These are phyloP conservation scores for Incurvaria masculella DNA, from an alignment of 2,888 invertebrate genomes.

Conservation along the genomic window DNA sequence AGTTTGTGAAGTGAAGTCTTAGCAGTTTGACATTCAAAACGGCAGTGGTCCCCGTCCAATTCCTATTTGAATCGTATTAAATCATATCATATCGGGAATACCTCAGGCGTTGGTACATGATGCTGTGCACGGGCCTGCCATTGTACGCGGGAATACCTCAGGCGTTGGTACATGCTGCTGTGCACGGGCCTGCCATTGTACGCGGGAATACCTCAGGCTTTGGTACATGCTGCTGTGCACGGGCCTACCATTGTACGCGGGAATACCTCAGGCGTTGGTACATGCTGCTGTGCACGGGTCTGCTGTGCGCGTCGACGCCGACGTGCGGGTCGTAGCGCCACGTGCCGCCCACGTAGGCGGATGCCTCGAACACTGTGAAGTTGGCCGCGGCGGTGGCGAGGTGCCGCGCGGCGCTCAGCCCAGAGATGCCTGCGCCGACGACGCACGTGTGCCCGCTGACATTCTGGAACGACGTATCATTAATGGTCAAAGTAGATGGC, in stretches of 20 bases:
- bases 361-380: slow-evolving; percentile 67
- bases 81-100: not conserved
- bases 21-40: too few relatives aligned
- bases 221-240: not conserved
- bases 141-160: not conserved
- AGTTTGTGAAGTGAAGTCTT: too few relatives aligned
- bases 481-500: too few relatives aligned
- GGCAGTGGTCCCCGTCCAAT: too few relatives aligned
- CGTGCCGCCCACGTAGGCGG: slow-evolving; percentile 68
- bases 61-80: not conserved
- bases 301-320: slow-evolving; percentile 61
- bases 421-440: slow-evolving; percentile 75
- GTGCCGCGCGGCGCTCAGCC: slow-evolving; percentile 63
- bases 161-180: not conserved
- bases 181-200: not conserved
- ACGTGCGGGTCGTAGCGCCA: slow-evolving; percentile 71
- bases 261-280: slow-evolving; percentile 63
- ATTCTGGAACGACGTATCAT: too few relatives aligned
- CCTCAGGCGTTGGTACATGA: not conserved
- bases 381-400: slow-evolving; percentile 47
- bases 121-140: not conserved
- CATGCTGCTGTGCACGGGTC: slow-evolving; percentile 75
- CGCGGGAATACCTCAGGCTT: not conserved
- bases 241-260: not conserved
- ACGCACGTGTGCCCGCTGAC: too few relatives aligned